Base-by-base conservation (phyloP, 2,888 invertebrate genomes). In the Cyclophora punctaria region DNA sequence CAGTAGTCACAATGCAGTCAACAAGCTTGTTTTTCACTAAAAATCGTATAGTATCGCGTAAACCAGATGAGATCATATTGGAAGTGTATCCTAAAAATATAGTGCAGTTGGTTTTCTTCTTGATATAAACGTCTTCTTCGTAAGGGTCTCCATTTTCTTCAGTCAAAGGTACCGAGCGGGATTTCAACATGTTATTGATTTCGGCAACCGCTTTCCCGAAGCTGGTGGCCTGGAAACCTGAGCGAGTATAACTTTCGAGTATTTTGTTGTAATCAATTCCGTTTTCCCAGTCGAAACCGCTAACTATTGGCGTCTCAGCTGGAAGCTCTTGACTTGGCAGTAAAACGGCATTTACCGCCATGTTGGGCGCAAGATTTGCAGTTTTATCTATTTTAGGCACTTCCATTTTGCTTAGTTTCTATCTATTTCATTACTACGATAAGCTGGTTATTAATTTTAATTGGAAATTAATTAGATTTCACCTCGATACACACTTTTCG, bases 141-240 rank as follows among this genome's bases (percentile, higher is more conserved):
- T 93, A 91, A 0, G 83, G 77, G 64, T 93, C 93, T 47, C 90
- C 84, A 48, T 90, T 90, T 55, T 95, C 95, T 59, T 91, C 89
- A 0, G 91, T 89, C 44, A 97, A 73, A 0, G 94, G 92, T 58
- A 92, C 78, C 7, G 91, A 90, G 60, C 96, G 92, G 68, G 92
- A 92, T 75, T 92, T 91, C 47, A 96, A 89, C 98, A 99, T 99
- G 90, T 92, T 94, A 66, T 96, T 95, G 55, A 98, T 94, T 90
- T 98, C 98, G 48, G 93, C 89, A 0, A 99, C 93, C 0, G 98
- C 97, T 67, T 93, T 85, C 0, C 97, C 98, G 75, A 99, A 95
- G 89, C 94, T 97, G 0, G 98, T 98, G 0, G 99, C 98, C 90
- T 99, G 99, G 81, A 99, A 99, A n/a, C 99, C 99, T 33, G 94